These are phyloP conservation scores for Apodemia hepburni DNA, from an alignment of 2,888 invertebrate species.

Conservation along the genomic window DNA sequence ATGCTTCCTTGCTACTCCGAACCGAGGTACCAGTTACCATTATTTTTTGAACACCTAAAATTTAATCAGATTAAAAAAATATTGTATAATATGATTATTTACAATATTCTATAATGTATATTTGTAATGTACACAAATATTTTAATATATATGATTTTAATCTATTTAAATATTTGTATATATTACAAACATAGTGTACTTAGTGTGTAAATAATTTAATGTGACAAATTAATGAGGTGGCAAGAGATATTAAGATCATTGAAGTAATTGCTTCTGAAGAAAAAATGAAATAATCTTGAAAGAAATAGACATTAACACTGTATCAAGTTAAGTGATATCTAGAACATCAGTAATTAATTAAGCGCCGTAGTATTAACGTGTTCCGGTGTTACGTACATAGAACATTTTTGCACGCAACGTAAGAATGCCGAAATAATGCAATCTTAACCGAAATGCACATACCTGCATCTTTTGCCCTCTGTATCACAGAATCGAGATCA, in stretches of 20 bases:
- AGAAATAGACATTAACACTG: constrained; percentile 25
- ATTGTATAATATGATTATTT: too few relatives aligned
- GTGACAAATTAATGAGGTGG: neutral
- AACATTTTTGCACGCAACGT: constrained; percentile 36
- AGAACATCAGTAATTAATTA: constrained; percentile 30
- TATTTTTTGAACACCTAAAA: constrained; percentile 93
- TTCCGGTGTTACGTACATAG: constrained; percentile 30
- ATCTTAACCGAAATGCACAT: constrained; percentile 34
- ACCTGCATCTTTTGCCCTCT: constrained; percentile 96
- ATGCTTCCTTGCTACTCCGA: constrained; percentile 93
- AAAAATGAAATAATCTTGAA: constrained; percentile 14
- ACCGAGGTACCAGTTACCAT: constrained; percentile 96
- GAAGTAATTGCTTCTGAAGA: neutral
- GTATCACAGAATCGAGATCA: constrained; percentile 94
- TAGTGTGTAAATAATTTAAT: neutral
- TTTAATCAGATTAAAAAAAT: too few relatives aligned
- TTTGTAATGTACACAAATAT: too few relatives aligned
- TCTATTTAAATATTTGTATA: too few relatives aligned
- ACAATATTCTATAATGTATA: too few relatives aligned
- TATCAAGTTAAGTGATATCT: constrained; percentile 24
- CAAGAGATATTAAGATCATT: neutral
- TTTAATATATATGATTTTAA: too few relatives aligned
- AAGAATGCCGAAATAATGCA: constrained; percentile 20
- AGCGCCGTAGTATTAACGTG: constrained; percentile 27
- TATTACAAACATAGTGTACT: too few relatives aligned